phyloP scores from a whole-genome alignment of 2,888 invertebrate species.

The Sussaba pulchella region DNA sequence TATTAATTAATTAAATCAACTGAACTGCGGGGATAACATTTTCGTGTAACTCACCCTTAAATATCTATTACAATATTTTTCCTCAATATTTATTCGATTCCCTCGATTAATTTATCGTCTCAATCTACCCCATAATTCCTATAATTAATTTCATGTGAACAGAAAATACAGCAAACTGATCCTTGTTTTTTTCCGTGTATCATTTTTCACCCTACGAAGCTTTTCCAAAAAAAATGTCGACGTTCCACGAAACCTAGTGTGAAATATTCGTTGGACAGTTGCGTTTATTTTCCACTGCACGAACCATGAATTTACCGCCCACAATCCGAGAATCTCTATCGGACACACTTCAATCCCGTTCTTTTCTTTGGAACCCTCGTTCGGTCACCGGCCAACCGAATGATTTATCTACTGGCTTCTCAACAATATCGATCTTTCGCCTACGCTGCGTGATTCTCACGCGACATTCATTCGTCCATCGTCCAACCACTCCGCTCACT shows the following conservation, averaged over 20 bases:
- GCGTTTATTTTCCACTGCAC: slow-evolving; percentile 34
- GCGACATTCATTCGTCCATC: slow-evolving; percentile 43
- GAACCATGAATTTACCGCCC: slow-evolving; percentile 56
- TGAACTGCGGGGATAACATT: too few species aligned
- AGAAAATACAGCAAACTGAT: background rate
- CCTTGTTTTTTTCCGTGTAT: too few species aligned
- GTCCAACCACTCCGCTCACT: slow-evolving; percentile 17
- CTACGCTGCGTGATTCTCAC: slow-evolving; percentile 31
- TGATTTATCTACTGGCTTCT: slow-evolving; percentile 61
- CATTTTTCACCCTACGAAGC: background rate
- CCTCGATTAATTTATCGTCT: background rate
- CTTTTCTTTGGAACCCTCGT: slow-evolving; percentile 52
- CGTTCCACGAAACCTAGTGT: background rate
- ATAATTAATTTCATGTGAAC: background rate
- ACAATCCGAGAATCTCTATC: slow-evolving; percentile 47
- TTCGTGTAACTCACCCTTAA: too few species aligned
- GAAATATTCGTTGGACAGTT: slow-evolving; percentile 4
- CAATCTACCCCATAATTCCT: too few species aligned
- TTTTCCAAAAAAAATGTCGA: background rate
- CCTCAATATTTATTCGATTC: too few species aligned
- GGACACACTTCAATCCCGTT: slow-evolving; percentile 58
- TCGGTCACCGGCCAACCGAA: slow-evolving; percentile 33
- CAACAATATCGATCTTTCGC: slow-evolving; percentile 48
- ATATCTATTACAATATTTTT: too few species aligned
- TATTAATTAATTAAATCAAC: too few species aligned